These are phyloP conservation scores for Gallinago paraguaiae DNA, from an alignment of 2,113 vertebrate species.

Conservation along the genomic window DNA sequence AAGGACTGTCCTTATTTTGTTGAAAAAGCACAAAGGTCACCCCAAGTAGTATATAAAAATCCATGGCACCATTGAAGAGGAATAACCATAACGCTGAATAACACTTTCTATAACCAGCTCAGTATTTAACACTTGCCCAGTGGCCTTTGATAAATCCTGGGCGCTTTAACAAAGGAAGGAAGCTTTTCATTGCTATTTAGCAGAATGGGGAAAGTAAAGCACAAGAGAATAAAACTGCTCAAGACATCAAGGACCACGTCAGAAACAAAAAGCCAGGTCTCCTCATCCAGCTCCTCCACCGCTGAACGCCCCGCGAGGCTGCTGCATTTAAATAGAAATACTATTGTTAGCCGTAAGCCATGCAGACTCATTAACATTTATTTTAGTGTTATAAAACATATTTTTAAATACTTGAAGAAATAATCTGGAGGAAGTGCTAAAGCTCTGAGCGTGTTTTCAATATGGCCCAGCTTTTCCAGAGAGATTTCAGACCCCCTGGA, in stretches of 20 bases:
- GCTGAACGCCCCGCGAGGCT: neutral
- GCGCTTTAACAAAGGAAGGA: neutral
- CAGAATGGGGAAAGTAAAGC: neutral
- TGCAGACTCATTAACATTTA: slow-evolving; percentile 30
- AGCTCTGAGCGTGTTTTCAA: neutral
- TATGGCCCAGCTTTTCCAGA: neutral
- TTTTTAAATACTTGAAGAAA: slow-evolving; percentile 50
- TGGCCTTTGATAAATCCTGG: neutral
- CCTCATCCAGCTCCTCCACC: neutral
- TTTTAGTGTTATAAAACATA: slow-evolving; percentile 29
- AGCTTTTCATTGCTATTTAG: neutral
- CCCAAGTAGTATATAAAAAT: neutral
- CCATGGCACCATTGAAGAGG: neutral
- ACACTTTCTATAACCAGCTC: neutral
- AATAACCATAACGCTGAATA: neutral
- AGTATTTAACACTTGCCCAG: neutral
- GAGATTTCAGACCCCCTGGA: slow-evolving; percentile 1
- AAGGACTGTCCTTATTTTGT: neutral
- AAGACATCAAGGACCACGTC: slow-evolving; percentile 3
- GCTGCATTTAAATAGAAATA: slow-evolving; percentile 15
- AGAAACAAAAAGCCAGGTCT: slow-evolving; percentile 2
- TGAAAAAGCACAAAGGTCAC: slow-evolving; percentile 9
- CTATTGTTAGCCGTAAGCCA: slow-evolving; percentile 23
- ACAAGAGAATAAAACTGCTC: neutral
- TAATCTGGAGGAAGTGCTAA: slow-evolving; percentile 53